A percentile compares a stretch with the other conserved stretches of the same genome.
phyloP scores from a whole-genome alignment of 2,888 invertebrate genomes.

The Dicyrtomina minuta region DNA sequence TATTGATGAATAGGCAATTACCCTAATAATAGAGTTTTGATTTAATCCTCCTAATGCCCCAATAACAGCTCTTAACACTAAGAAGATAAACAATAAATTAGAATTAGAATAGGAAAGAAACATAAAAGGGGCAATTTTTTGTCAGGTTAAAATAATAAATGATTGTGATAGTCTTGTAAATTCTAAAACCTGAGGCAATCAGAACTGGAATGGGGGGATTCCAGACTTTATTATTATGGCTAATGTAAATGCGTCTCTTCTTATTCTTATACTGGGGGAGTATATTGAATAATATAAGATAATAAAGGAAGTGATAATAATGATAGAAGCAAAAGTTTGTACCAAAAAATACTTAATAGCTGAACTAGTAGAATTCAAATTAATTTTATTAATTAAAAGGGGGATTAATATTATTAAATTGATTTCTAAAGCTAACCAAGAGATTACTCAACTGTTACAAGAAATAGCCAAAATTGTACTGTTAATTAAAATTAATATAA shows the following conservation, averaged over 20 bases:
- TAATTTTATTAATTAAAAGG: slow-evolving; percentile 30
- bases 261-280: no score
- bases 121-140: slow-evolving; percentile 44
- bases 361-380: neutral
- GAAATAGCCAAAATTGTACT: slow-evolving; percentile 28
- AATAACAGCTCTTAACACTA: no score
- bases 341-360: slow-evolving; percentile 43
- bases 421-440: slow-evolving; percentile 40
- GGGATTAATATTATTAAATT: slow-evolving; percentile 46
- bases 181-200: slow-evolving; percentile 39
- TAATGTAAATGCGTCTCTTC: no score
- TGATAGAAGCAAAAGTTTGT: slow-evolving; percentile 39
- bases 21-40: slow-evolving; percentile 35
- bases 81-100: no score
- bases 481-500: slow-evolving; percentile 23
- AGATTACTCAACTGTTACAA: slow-evolving; percentile 27
- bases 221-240: no score
- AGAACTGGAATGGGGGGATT: slow-evolving; percentile 42
- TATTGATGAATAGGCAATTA: slow-evolving; percentile 46
- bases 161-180: neutral
- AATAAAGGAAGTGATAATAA: neutral
- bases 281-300: neutral
- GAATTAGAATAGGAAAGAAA: slow-evolving; percentile 15
- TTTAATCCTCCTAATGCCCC: slow-evolving; percentile 37
- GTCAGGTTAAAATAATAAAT: slow-evolving; percentile 38